Evolutionary conservation across 2,888 invertebrate species (phyloP), one percentile per base, ranked within the genome.

Genomic region (Scaeva pyrastri): DNA sequence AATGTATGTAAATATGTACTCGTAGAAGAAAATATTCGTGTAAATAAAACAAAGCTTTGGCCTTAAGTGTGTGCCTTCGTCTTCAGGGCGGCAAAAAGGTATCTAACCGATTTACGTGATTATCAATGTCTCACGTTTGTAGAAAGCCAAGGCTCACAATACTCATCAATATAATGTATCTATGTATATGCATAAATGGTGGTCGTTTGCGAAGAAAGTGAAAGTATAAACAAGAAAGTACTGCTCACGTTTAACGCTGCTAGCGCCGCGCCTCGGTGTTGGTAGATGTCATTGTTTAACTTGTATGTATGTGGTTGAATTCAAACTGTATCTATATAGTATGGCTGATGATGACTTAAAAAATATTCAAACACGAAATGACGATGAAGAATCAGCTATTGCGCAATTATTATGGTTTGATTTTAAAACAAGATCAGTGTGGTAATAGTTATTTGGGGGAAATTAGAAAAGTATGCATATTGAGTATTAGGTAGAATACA

Each of bases 151-250:
- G 48, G 62, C 72, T 41, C 41, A 21, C 12, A 14, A 31, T 12
- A 52, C 45, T 16, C 45, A 77, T 85, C 80, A 72, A 72, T 77
- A 68, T 70, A 48, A 66, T 5, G 68, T 55, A 58, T 12, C 12
- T 36, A 36, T 64, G n/a, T 5, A n/a, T 50, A 21, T 50, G 6
- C 26, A 43, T 58, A 58, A 73, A n/a, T n/a, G n/a, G n/a, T n/a
- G n/a, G n/a, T 73, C 60, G 76, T 31, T 55, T 55, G 23, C 50
- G 39, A 72, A 23, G 68, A 85, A 85, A 81, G 85, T 85, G 85
- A 85, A 85, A 85, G 85, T 68, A 66, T 68, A 71, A 66, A 80
- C 62, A 80, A 66, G 80, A 85, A 80, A 80, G 85, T 80, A 68
- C 21, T 75, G 52, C 16, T 36, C 60, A 62, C 12, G 26, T 43